phyloP scores from a whole-genome alignment of 1,140 invertebrate genomes.

The Aculops lycopersici region DNA sequence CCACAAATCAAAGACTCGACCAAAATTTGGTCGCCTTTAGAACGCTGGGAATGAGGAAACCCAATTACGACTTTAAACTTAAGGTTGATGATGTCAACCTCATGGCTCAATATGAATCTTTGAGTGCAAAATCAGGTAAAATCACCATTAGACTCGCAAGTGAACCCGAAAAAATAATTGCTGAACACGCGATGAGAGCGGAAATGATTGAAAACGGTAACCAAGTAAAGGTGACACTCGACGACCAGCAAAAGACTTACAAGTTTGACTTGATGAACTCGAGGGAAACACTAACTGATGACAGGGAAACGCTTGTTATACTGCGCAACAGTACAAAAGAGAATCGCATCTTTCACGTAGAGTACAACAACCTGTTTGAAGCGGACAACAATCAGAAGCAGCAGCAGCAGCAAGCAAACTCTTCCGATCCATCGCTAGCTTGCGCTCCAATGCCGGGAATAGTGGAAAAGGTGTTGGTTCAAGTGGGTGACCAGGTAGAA shows the following conservation, averaged over 20 bases:
- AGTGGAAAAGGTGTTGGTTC: constrained; percentile 57
- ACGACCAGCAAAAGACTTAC: background rate
- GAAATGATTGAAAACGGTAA: background rate
- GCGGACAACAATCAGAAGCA: background rate
- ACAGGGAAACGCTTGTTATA: background rate
- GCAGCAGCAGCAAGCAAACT: background rate
- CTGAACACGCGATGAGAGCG: background rate
- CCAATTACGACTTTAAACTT: constrained; percentile 18
- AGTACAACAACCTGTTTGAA: background rate
- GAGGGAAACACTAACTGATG: background rate
- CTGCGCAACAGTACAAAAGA: background rate
- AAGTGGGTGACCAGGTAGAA: constrained; percentile 36
- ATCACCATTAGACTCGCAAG: too few relatives aligned
- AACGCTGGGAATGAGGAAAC: constrained; percentile 57
- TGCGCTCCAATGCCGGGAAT: constrained; percentile 90
- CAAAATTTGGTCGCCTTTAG: constrained; percentile 15
- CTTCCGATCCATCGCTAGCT: constrained; percentile 18
- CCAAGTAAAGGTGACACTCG: background rate
- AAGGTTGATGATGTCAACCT: background rate
- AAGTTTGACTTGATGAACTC: background rate
- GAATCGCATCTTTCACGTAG: background rate
- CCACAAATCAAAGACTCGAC: background rate
- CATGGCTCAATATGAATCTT: background rate
- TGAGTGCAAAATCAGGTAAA: background rate
- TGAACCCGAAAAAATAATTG: too few relatives aligned